These are phyloP conservation scores for Akabosia matsudoensis DNA, from an alignment of 1,140 invertebrate species.

Conservation along the genomic window DNA sequence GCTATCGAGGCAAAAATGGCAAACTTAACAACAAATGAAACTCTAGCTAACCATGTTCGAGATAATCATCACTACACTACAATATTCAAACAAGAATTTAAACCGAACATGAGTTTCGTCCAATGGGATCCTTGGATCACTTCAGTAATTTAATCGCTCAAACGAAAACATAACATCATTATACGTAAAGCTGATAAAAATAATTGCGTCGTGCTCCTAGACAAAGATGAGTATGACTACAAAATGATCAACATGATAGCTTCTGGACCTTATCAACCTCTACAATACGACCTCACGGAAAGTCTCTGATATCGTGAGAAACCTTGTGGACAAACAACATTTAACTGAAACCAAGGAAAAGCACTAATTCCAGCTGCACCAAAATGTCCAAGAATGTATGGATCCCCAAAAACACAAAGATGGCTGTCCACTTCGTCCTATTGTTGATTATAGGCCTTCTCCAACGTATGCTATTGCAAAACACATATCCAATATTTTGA, in stretches of 20 bases:
- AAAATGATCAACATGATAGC: background rate
- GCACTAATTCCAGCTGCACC: background rate
- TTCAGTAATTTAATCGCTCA: too few relatives aligned
- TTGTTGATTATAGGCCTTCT: conserved; percentile 46
- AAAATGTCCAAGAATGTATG: conserved; percentile 38
- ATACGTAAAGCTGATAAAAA: background rate
- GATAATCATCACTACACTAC: too few relatives aligned
- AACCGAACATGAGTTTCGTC: too few relatives aligned
- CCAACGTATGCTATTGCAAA: too few relatives aligned
- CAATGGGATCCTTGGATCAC: too few relatives aligned
- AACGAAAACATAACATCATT: background rate
- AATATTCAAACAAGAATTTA: too few relatives aligned
- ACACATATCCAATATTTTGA: too few relatives aligned
- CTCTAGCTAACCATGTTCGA: too few relatives aligned
- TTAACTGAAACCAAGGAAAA: background rate
- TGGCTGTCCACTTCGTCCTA: conserved; percentile 44
- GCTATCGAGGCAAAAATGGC: too few relatives aligned
- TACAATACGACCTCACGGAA: background rate
- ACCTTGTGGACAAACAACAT: background rate
- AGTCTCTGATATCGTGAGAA: background rate
- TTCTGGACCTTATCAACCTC: background rate
- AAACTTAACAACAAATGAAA: too few relatives aligned
- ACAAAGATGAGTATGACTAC: background rate
- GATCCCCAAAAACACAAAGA: conserved; percentile 48
- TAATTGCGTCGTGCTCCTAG: background rate